A percentile compares a stretch with the other conserved stretches of the same genome.
Conservation (phyloP, 2,113 vertebrate species). For the Nansenia antarctica region DNA sequence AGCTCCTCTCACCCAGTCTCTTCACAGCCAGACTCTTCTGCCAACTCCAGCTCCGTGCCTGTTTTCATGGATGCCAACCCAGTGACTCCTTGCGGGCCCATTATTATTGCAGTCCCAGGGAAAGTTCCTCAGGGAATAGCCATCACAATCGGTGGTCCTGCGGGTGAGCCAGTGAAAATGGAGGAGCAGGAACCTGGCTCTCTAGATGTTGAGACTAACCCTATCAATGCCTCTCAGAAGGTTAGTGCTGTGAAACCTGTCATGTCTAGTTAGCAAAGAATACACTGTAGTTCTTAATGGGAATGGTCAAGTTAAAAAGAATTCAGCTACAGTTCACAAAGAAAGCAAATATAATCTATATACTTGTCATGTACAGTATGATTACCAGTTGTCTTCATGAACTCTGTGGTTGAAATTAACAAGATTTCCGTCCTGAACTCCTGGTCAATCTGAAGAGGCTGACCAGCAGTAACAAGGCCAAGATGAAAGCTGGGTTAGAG, state of each 20-base stretch:
- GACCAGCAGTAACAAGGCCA: no score
- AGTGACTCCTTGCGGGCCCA: background rate
- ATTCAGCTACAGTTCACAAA: no score
- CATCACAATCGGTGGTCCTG: background rate
- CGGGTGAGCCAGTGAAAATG: background rate
- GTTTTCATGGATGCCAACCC: slow-evolving; percentile 61
- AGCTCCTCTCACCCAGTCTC: slow-evolving; percentile 40
- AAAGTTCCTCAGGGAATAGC: background rate
- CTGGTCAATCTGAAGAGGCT: no score
- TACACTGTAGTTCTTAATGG: no score
- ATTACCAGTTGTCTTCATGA: background rate
- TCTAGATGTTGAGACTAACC: no score
- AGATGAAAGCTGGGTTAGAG: no score
- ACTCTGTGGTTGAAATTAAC: background rate
- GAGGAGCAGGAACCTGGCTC: background rate
- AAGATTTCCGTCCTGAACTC: no score
- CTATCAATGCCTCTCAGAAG: no score
- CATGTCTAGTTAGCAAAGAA: no score
- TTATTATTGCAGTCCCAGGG: slow-evolving; percentile 9
- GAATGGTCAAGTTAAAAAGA: no score
- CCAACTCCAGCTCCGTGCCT: slow-evolving; percentile 56
- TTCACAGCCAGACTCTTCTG: slow-evolving; percentile 58
- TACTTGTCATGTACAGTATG: background rate
- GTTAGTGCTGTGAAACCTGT: no score
- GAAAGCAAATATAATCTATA: no score